Percentiles rank a stretch among this genome's conserved stretches.
These are phyloP conservation scores for Cosmia trapezina DNA, from an alignment of 2,888 invertebrate genomes.

Conservation along the genomic window DNA sequence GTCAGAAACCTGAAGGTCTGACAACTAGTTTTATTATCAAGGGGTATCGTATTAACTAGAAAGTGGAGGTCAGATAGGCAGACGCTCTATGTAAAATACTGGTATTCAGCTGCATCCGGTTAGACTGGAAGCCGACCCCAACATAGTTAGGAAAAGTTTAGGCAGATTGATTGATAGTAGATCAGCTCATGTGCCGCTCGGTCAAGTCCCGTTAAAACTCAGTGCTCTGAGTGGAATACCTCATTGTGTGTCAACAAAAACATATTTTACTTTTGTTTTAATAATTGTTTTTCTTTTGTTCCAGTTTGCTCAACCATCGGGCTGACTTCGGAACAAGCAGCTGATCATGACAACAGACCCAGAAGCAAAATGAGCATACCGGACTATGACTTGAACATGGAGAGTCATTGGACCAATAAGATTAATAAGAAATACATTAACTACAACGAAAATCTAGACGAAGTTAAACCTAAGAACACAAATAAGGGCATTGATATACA, in stretches of 20 bases:
- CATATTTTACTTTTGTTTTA: background rate
- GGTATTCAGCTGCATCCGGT: too few species aligned
- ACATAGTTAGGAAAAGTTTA: too few species aligned
- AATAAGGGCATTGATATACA: conserved; percentile 36
- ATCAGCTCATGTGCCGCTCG: background rate
- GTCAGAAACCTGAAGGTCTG: too few species aligned
- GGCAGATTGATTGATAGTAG: background rate
- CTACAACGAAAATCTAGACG: conserved; percentile 50
- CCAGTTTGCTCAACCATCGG: conserved; percentile 81
- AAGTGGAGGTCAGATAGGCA: too few species aligned
- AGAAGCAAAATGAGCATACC: conserved; percentile 56
- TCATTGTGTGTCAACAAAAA: background rate
- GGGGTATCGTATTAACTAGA: too few species aligned
- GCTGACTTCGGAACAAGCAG: conserved; percentile 74
- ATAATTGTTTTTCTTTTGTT: conserved; percentile 71
- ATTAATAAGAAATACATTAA: conserved; percentile 53
- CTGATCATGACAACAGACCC: conserved; percentile 77
- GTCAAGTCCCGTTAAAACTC: background rate
- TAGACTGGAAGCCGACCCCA: too few species aligned
- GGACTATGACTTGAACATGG: conserved; percentile 55
- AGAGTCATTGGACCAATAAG: conserved; percentile 69
- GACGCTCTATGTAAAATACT: too few species aligned
- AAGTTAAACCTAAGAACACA: conserved; percentile 39
- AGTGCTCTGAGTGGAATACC: background rate
- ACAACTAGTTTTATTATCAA: too few species aligned